These are phyloP conservation scores for Strigamia maritima DNA, from an alignment of 2,888 invertebrate species.

Conservation along the genomic window DNA sequence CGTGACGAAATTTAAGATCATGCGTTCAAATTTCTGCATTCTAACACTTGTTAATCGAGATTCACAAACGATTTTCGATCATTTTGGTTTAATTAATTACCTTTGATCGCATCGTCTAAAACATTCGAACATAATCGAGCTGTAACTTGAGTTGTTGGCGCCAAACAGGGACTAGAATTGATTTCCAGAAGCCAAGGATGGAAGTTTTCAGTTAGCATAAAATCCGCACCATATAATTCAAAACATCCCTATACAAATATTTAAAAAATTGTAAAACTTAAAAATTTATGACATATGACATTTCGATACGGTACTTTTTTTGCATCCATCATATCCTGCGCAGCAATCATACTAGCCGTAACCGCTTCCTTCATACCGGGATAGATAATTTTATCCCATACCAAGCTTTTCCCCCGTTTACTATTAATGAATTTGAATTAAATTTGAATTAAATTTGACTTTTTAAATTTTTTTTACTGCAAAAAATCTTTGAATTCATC, in stretches of 20 bases:
- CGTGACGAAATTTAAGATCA: too few relatives aligned
- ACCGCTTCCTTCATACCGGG: slow-evolving; percentile 24
- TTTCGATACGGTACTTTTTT: not conserved
- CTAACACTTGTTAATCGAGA: too few relatives aligned
- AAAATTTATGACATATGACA: not conserved
- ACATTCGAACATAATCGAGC: slow-evolving; percentile 75
- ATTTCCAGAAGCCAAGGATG: slow-evolving; percentile 88
- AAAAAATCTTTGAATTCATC: slow-evolving; percentile 67
- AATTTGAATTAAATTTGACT: not conserved
- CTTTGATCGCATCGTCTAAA: slow-evolving; percentile 81
- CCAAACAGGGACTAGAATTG: slow-evolving; percentile 79
- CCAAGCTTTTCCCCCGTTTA: not conserved
- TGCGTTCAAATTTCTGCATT: too few relatives aligned
- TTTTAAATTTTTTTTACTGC: slow-evolving; percentile 56
- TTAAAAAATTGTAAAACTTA: too few relatives aligned
- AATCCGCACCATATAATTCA: slow-evolving; percentile 89
- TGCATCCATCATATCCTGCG: not conserved
- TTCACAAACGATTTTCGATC: too few relatives aligned
- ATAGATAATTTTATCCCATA: slow-evolving; percentile 30
- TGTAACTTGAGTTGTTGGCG: slow-evolving; percentile 80
- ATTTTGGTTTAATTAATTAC: too few relatives aligned
- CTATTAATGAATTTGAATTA: not conserved
- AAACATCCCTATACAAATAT: slow-evolving; percentile 70
- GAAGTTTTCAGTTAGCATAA: slow-evolving; percentile 77
- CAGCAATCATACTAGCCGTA: not conserved